phyloP scores from a whole-genome alignment of 2,888 invertebrate genomes.

The Diarsia dahlii region DNA sequence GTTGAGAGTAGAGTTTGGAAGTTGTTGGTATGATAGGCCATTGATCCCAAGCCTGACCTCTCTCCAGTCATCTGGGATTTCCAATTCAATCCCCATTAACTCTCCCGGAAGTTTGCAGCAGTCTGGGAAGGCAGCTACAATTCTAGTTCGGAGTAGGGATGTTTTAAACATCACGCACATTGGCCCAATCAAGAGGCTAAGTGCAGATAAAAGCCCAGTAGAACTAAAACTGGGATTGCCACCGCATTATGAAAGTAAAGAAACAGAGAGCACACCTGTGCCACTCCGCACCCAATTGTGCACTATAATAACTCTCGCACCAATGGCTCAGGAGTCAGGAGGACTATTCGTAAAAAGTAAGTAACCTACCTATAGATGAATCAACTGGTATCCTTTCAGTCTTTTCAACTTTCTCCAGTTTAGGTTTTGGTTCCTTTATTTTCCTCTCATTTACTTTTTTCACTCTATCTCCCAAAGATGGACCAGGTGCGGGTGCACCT shows the following conservation, averaged over 20 bases:
- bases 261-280: background rate
- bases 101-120: too few relatives aligned
- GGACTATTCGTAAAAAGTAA: background rate
- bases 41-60: background rate
- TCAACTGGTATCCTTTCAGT: constrained; percentile 74
- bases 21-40: background rate
- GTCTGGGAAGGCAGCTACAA: too few relatives aligned
- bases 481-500: constrained; percentile 43
- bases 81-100: too few relatives aligned
- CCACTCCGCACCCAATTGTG: background rate
- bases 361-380: constrained; percentile 78
- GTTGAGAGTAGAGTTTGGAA: background rate
- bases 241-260: too few relatives aligned
- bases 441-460: constrained; percentile 78
- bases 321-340: background rate
- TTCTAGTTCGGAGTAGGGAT: too few relatives aligned
- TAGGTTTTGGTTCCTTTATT: constrained; percentile 79
- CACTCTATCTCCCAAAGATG: constrained; percentile 73
- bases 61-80: rapidly evolving
- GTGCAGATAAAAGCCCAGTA: too few relatives aligned
- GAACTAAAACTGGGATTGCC: too few relatives aligned
- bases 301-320: too few relatives aligned
- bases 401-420: constrained; percentile 70
- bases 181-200: too few relatives aligned
- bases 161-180: too few relatives aligned